Percentiles rank a stretch among this genome's conserved stretches.
phyloP scores from a whole-genome alignment of 2,888 invertebrate genomes.

The Polydrusus cervinus region DNA sequence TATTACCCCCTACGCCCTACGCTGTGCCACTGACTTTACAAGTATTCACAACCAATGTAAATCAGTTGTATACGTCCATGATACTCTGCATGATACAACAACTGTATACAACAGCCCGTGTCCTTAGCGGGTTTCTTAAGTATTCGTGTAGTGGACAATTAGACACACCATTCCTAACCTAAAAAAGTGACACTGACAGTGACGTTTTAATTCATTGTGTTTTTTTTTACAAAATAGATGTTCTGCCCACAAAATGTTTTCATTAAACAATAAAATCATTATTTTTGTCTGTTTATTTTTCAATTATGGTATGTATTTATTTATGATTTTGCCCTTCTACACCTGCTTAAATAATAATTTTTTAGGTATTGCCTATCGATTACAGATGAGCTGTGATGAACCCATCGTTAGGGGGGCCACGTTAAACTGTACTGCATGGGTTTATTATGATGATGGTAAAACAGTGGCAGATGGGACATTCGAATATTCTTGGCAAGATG shows the following conservation, averaged over 20 bases:
- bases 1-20: no score
- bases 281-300: conserved; percentile 22
- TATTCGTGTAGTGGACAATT: not conserved
- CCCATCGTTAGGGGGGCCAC: conserved; percentile 80
- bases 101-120: no score
- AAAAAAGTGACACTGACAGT: not conserved
- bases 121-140: not conserved
- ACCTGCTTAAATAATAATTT: conserved; percentile 6
- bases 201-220: conserved; percentile 12
- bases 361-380: conserved; percentile 36
- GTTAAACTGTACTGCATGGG: conserved; percentile 79
- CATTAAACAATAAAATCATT: conserved; percentile 6
- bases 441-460: conserved; percentile 70
- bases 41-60: no score
- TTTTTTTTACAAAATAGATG: conserved; percentile 1
- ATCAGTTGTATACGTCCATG: no score
- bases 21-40: no score
- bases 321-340: not conserved
- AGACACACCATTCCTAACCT: not conserved
- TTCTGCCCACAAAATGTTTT: conserved; percentile 21
- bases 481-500: conserved; percentile 77
- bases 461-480: conserved; percentile 71
- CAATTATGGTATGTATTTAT: conserved; percentile 18
- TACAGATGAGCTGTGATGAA: conserved; percentile 44
- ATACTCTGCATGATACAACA: no score